Conservation (phyloP, 1,140 invertebrate genomes). For the Zaprionus nigranus region DNA sequence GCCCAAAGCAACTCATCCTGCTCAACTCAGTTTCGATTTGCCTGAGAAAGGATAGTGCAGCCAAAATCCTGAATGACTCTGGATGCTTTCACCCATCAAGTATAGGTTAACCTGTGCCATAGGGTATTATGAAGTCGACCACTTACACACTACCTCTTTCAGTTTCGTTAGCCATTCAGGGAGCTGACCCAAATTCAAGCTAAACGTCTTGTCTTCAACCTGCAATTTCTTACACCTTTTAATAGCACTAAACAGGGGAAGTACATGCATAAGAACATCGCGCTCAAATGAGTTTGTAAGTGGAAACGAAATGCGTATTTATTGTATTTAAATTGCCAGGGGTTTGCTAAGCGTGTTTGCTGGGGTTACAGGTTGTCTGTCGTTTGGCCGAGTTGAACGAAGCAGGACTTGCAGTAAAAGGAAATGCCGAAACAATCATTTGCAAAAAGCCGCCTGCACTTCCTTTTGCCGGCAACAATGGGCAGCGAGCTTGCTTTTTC, state of each 20-base stretch:
- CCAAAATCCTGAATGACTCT: background rate
- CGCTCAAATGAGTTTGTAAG: constrained; percentile 78
- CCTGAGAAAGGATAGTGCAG: background rate
- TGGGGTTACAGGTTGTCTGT: constrained; percentile 46
- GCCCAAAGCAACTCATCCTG: constrained; percentile 16
- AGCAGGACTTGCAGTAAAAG: constrained; percentile 63
- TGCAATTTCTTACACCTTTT: constrained; percentile 76
- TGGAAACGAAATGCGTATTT: constrained; percentile 81
- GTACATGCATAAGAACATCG: constrained; percentile 72
- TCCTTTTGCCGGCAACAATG: constrained; percentile 60
- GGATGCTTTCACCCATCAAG: background rate
- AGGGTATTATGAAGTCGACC: constrained; percentile 21
- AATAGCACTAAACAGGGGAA: constrained; percentile 40
- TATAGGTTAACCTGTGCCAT: background rate
- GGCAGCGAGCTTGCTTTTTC: constrained; percentile 48
- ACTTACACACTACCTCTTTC: background rate
- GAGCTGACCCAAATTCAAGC: constrained; percentile 62
- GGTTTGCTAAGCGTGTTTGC: constrained; percentile 17
- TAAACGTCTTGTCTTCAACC: constrained; percentile 33
- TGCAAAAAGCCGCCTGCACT: constrained; percentile 67
- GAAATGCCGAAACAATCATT: constrained; percentile 66
- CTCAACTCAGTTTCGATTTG: constrained; percentile 8
- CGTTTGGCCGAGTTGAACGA: constrained; percentile 34
- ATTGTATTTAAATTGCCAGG: constrained; percentile 78
- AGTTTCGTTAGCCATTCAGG: background rate